phyloP scores from a whole-genome alignment of 2,797 vertebrate species.

The Protosalanx chinensis region DNA sequence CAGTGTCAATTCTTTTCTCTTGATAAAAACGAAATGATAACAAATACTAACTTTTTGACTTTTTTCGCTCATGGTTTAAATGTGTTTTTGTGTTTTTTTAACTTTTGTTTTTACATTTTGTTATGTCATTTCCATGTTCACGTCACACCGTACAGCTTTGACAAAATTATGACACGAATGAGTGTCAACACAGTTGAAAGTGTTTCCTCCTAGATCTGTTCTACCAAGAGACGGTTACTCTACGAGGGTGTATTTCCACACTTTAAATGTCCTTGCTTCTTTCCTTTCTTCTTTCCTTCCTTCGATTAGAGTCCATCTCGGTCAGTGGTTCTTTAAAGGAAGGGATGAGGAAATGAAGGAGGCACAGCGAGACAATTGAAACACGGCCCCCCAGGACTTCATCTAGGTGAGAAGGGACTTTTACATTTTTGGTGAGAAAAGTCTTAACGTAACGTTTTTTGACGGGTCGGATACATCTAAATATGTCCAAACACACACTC shows the following conservation, averaged over 20 bases:
- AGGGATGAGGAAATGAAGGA: no score
- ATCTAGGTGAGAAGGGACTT: constrained; percentile 35
- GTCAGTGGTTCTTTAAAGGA: no score
- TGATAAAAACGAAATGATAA: constrained; percentile 56
- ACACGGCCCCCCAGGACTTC: constrained; percentile 19
- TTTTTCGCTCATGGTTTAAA: constrained; percentile 25
- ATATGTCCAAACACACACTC: constrained; percentile 33
- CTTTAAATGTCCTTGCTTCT: no score
- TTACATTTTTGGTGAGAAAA: constrained; percentile 51
- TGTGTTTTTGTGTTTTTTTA: constrained; percentile 39
- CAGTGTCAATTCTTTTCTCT: constrained; percentile 66
- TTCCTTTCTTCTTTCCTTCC: no score
- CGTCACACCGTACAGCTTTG: background rate
- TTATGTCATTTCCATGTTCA: constrained; percentile 35
- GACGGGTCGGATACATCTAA: constrained; percentile 39
- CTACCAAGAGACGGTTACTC: background rate
- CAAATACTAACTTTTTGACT: constrained; percentile 55
- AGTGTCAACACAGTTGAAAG: constrained; percentile 4
- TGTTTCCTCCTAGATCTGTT: background rate
- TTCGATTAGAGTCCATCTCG: no score
- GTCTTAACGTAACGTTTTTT: constrained; percentile 14
- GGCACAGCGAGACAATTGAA: no score
- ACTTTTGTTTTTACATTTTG: constrained; percentile 42
- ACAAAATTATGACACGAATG: background rate
- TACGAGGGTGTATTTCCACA: no score